Base-by-base conservation (phyloP, 2,888 invertebrate species). In the Polydrusus pterygomalis region DNA sequence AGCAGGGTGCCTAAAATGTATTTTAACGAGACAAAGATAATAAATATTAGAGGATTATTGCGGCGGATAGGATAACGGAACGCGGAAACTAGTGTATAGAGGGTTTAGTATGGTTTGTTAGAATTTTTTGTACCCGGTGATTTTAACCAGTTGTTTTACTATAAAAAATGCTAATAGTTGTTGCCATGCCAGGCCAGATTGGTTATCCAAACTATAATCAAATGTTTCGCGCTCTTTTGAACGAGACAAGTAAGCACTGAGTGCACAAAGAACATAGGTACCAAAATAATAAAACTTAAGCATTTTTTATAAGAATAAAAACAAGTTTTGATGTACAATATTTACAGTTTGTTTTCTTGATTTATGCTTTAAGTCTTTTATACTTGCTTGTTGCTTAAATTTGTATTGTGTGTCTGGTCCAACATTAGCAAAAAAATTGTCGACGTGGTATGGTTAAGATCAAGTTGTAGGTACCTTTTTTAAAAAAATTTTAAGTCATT, bases 321-420 rank as follows among this genome's bases (percentile, higher is more conserved):
- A 34, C 7, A 34, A 30, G 3, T n/a, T 25, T 25, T 17, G 9
- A 40, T 38, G 58, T 60, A 60, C 58, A 60, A 60, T 18, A 40
- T 60, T 38, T 60, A 60, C 18, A 40, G 8, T 60, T 60, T 60
- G 58, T 17, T 60, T 38, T 9, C 38, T 38, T 60, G 8, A 34
- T 56, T 15, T 34, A n/a, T n/a, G 58, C 58, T 58, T 58, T 58
- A n/a, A 60, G 58, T 38, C 38, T 60, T 56, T 60, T 60, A 60
- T 60, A 60, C 58, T 60, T 38, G 38, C 58, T 60, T 38, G 10
- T 60, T 60, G 15, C 15, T 60, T 60, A 11, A 17, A 17, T 58
- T 34, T 58, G 13, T 56, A 51, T 51, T 51, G 18, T 30, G 6
- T 30, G 9, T 20, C 11, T 25, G 38, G 10, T 34, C n/a, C 18